Evolutionary conservation across 2,113 vertebrate genomes (phyloP).

Genomic region (Sinosuthora webbiana): DNA sequence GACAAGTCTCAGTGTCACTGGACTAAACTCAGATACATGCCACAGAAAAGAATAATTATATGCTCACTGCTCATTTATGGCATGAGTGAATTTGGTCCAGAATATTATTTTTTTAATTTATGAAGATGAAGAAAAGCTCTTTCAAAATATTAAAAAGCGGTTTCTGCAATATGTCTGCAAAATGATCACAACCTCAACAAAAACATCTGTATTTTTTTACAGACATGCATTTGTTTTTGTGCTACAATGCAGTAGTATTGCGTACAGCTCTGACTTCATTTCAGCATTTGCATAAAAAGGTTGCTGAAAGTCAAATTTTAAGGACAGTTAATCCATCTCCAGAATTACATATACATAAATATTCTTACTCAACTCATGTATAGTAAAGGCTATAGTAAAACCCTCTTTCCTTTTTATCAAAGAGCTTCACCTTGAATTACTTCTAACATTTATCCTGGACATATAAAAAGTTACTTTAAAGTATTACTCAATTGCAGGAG

Average conservation of each 20-base stretch:
- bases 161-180: not conserved
- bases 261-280: not conserved
- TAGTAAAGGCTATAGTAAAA: not conserved
- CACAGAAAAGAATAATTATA: not conserved
- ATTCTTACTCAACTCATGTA: not conserved
- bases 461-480: not conserved
- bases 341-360: not conserved
- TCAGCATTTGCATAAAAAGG: not conserved
- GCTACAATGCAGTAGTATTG: not conserved
- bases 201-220: not conserved
- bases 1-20: not conserved
- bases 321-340: not conserved
- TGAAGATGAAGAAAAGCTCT: not conserved
- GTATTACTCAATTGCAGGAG: not conserved
- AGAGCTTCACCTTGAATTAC: not conserved
- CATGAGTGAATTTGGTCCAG: not conserved
- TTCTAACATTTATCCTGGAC: not conserved
- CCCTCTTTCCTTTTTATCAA: not conserved
- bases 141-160: not conserved
- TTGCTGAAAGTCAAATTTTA: constrained; percentile 3
- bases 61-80: not conserved
- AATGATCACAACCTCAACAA: not conserved
- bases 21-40: not conserved
- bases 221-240: not conserved
- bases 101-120: not conserved